Percentiles rank a stretch among this genome's conserved stretches.
Conservation (phyloP, 2,797 vertebrate species). For the Pseudomugil tenellus region DNA sequence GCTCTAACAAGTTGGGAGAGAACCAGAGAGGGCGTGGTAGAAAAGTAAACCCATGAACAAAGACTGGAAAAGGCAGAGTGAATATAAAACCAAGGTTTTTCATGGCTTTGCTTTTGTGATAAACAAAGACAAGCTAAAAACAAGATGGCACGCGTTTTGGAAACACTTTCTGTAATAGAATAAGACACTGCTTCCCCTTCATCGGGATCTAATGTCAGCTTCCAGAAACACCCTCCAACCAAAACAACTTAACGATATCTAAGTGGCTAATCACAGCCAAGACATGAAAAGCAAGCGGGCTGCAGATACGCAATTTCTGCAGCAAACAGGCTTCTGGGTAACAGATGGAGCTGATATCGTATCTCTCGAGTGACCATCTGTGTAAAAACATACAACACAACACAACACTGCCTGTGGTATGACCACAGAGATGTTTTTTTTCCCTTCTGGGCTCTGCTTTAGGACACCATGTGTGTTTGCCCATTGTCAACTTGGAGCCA, state of each 20-base stretch:
- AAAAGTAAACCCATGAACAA: conserved; percentile 31
- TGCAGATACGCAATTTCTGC: conserved; percentile 41
- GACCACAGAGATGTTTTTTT: conserved; percentile 41
- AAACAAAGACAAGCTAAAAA: conserved; percentile 13
- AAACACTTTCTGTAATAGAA: conserved; percentile 31
- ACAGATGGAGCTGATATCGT: conserved; percentile 72
- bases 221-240: conserved; percentile 65
- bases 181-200: conserved; percentile 31
- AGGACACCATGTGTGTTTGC: conserved; percentile 34
- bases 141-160: neutral
- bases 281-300: conserved; percentile 59
- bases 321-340: conserved; percentile 60
- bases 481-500: conserved; percentile 25
- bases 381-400: conserved; percentile 55
- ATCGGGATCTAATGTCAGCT: conserved; percentile 38
- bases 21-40: conserved; percentile 32
- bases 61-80: conserved; percentile 21
- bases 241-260: conserved; percentile 55
- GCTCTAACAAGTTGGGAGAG: conserved; percentile 59
- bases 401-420: conserved; percentile 55
- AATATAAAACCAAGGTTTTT: conserved; percentile 12
- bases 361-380: conserved; percentile 62
- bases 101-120: neutral
- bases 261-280: conserved; percentile 54
- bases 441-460: conserved; percentile 33